Conservation (phyloP, 2,113 vertebrate species). For the Dasyurus viverrinus region DNA sequence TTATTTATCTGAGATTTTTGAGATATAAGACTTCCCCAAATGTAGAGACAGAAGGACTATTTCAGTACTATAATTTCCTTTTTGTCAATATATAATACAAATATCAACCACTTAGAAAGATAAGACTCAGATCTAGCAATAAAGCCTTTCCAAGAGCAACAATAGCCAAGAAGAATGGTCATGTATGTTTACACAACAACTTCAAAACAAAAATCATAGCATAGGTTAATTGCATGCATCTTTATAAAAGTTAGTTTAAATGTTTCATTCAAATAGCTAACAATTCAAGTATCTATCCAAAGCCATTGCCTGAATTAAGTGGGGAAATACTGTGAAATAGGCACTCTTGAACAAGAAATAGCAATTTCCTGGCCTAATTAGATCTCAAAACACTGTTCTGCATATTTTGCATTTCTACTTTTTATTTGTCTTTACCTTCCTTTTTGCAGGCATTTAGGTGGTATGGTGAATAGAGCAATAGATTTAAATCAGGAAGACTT, state of each 20-base stretch:
- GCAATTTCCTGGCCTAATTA: background rate
- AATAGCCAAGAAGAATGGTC: conserved; percentile 6
- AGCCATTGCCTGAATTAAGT: conserved; percentile 7
- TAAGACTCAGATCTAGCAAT: background rate
- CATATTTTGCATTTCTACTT: background rate
- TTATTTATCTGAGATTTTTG: background rate
- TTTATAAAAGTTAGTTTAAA: conserved; percentile 43
- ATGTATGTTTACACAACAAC: conserved; percentile 14
- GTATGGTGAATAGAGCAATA: background rate
- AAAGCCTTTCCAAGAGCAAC: background rate
- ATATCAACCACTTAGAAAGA: background rate
- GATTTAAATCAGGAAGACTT: background rate
- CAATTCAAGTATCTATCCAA: background rate
- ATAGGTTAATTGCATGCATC: conserved; percentile 10
- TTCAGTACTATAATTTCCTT: background rate
- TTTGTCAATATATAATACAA: conserved; percentile 1
- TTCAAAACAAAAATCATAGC: conserved; percentile 34
- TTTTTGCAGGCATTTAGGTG: background rate
- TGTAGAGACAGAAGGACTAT: background rate
- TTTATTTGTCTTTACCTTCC: background rate
- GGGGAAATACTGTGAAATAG: conserved; percentile 11
- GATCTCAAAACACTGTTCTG: background rate
- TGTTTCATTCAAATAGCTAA: conserved; percentile 14
- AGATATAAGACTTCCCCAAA: background rate
- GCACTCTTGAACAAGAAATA: conserved; percentile 19